Evolutionary conservation across 1,140 invertebrate species (phyloP), one percentile per base, ranked within the genome.

Genomic region (Neoseiulus cucumeris): DNA sequence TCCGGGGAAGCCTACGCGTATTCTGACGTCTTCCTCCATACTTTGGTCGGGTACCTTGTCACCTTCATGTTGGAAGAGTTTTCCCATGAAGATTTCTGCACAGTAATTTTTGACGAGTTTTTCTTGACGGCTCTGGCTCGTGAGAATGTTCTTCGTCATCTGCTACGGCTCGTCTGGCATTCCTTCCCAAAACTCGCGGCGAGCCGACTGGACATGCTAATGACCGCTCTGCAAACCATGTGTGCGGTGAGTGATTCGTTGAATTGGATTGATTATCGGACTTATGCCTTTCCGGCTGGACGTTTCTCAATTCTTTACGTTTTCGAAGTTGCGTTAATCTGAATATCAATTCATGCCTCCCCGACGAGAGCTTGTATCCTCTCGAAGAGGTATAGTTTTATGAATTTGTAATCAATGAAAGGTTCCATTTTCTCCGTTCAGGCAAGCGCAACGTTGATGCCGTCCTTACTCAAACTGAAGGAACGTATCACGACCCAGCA

Each of bases 101-200:
- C 89, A 1, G 88, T 89, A 0, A 82, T 96, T 18, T 95, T 97
- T 79, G 91, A 95, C 77, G 91, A 95, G 75, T 95, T 95, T 73
- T 89, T 96, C 69, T 66, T 78, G 68, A 86, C 89, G 47, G 87
- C 87, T 0, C 79, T 94, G 41, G 82, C 82, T 6, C 82, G 85
- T 67, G 91, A 95, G 73, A 94, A 92, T 80, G 90, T 95, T 0
- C 86, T 87, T n/a, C 80, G 89, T 44, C 93, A 97, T 79, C 80
- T 96, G 70, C 76, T 95, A 39, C 91, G 94, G 75, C 78, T 97
- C 44, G 75, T 97, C 6, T 94, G 87, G 87, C 90, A 93, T 73
- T 85, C 94, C 65, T 83, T 93, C 78, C 84, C 83, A 12, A 91
- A 91, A 75, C 75, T 97, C 55, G 87, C 90, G 0, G 77, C 83